A percentile compares a stretch with the other conserved stretches of the same genome.
Evolutionary conservation across 2,888 invertebrate genomes (phyloP).

Genomic region (Papilio protenor): DNA sequence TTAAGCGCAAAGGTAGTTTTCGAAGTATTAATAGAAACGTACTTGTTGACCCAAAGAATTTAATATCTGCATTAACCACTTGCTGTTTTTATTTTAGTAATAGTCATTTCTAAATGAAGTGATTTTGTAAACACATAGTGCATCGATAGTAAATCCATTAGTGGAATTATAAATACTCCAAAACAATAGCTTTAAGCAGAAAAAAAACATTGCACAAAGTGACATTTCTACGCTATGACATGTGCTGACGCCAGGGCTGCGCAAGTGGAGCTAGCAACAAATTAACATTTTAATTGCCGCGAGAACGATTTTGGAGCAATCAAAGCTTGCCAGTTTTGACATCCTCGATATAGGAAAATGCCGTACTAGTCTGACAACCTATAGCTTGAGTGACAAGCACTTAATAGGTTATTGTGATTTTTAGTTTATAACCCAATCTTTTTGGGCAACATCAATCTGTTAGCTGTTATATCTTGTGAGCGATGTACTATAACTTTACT

Average conservation of each 20-base stretch:
- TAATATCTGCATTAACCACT: neutral
- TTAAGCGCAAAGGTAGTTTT: no score
- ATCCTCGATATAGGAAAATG: conserved; percentile 62
- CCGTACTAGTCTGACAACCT: conserved; percentile 63
- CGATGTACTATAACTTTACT: conserved; percentile 27
- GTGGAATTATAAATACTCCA: neutral
- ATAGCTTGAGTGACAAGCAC: conserved; percentile 71
- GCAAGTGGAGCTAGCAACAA: conserved; percentile 50
- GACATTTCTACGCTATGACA: neutral
- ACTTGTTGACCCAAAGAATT: neutral
- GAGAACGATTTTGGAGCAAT: conserved; percentile 49
- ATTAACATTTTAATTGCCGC: conserved; percentile 57
- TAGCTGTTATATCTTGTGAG: conserved; percentile 57
- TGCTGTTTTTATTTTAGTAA: neutral
- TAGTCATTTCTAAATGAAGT: neutral
- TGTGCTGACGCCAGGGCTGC: conserved; percentile 44
- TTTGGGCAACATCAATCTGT: conserved; percentile 45
- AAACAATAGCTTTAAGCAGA: neutral
- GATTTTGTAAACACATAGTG: neutral
- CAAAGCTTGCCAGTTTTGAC: conserved; percentile 46
- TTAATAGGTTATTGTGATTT: conserved; percentile 79
- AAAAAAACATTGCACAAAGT: neutral
- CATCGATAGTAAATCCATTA: neutral
- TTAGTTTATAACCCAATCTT: conserved; percentile 55
- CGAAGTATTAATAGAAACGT: neutral